Conservation (phyloP, 2,888 invertebrate species). For the Drepanosiphum platanoidis region DNA sequence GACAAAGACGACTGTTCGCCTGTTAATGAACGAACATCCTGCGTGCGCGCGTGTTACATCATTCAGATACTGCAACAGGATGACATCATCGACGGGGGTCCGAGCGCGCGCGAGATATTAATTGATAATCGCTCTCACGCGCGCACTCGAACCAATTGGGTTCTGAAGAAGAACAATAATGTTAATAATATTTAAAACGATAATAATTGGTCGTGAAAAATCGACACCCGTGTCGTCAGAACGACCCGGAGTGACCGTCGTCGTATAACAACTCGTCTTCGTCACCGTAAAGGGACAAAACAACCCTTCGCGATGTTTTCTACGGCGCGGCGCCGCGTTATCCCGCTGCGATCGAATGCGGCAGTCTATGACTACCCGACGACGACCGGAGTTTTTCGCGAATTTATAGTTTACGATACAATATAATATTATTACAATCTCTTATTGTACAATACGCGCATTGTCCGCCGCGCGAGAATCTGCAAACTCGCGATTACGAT, state of each 20-base stretch:
- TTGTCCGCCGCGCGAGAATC: not conserved
- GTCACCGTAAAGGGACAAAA: too few species aligned
- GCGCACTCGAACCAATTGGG: slow-evolving; percentile 58
- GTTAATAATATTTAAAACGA: not conserved
- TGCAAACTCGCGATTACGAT: not conserved
- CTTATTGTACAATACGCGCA: too few species aligned
- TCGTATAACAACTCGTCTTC: not conserved
- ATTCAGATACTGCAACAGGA: slow-evolving; percentile 24
- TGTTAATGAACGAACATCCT: slow-evolving; percentile 58
- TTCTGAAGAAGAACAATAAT: slow-evolving; percentile 30
- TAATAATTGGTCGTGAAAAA: slow-evolving; percentile 44
- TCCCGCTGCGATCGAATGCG: not conserved
- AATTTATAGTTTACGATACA: too few species aligned
- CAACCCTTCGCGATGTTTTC: not conserved
- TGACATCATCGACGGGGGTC: slow-evolving; percentile 57
- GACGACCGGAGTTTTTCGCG: too few species aligned
- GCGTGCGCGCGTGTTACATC: slow-evolving; percentile 51
- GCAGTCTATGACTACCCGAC: too few species aligned
- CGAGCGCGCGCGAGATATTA: slow-evolving; percentile 30
- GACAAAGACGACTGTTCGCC: slow-evolving; percentile 43
- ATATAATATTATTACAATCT: too few species aligned
- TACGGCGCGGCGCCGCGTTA: not conserved
- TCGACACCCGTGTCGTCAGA: slow-evolving; percentile 28
- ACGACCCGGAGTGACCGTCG: too few species aligned
- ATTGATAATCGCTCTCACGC: slow-evolving; percentile 61